Base-by-base conservation (phyloP, 2,888 invertebrate genomes). In the Erannis defoliaria region DNA sequence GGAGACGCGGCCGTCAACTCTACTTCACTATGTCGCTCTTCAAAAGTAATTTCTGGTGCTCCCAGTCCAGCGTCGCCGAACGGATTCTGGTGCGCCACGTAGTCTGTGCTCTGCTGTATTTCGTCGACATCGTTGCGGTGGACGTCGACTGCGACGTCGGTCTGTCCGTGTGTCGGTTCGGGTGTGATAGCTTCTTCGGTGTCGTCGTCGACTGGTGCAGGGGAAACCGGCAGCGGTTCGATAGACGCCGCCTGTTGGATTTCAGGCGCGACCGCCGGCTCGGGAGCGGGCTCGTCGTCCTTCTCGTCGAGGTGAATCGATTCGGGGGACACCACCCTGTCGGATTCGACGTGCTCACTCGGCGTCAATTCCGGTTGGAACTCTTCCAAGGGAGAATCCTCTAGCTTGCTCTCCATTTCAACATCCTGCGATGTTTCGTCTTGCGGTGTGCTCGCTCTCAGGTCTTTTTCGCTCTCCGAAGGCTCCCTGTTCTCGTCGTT, bases 401-500 rank as follows among this genome's bases (percentile, higher is more conserved):
- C 87, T 29, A 75, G 67, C 74, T 86, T 87, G 60, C 77, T 83
- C 56, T 87, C 88, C 80, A 86, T 84, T 62, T 89, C 89, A 51
- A 86, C 78, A 35, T 89, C 88, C 62, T 91, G 88, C 50, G 86
- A 85, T 18, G 71, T 78, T 68, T 90, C 89, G 55, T 90, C 88
- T 61, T 84, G 86, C 51, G 90, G 88, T 42, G 89, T 85, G 56
- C 79, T 71, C 18, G 72, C 82, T 71, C 82, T 70, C 8, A 72
- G 57, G 55, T 89, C 86, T 64, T 82, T 85, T 57, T 89, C 89
- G 65, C 88, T 86, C 65, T 90, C 91, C 21, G 86, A 87, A 12
- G 83, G 84, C 57, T 89, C 90, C 59, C 81, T 77, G 46, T 78
- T 65, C 61, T 91, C 92, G 64, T 92, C 92, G 76, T 85, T 86